Conservation (phyloP, 2,888 invertebrate genomes). For the Cephalotes varians region DNA sequence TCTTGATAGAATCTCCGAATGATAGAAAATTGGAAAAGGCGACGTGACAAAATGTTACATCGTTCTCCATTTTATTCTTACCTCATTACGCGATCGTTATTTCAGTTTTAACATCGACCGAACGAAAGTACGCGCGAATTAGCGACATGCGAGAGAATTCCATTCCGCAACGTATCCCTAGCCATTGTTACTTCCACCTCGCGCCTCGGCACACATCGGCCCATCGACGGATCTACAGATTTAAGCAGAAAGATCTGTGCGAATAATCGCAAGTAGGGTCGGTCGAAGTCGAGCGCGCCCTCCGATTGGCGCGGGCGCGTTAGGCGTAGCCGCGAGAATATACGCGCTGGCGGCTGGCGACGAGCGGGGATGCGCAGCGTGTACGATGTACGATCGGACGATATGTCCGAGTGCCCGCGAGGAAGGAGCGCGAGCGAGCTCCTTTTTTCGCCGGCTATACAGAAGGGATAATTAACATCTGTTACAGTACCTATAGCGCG, state of each 20-base stretch:
- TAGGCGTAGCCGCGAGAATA: constrained; percentile 63
- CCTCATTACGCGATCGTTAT: background rate
- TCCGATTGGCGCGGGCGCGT: constrained; percentile 66
- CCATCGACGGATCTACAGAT: constrained; percentile 46
- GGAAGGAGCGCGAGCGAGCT: constrained; percentile 64
- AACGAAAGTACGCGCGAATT: background rate
- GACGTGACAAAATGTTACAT: background rate
- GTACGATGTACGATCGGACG: constrained; percentile 69
- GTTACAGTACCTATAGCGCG: constrained; percentile 84
- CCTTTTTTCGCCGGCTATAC: constrained; percentile 78
- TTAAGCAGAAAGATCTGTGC: constrained; percentile 39
- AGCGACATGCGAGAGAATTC: background rate
- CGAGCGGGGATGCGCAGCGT: constrained; percentile 57
- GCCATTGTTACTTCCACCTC: constrained; percentile 10
- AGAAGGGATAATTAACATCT: constrained; percentile 86
- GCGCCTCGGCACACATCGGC: constrained; percentile 3
- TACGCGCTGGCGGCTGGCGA: constrained; percentile 29
- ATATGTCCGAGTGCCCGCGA: constrained; percentile 68
- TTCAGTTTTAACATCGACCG: background rate
- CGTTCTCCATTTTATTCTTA: background rate
- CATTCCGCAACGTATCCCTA: no score
- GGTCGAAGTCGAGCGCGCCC: constrained; percentile 61
- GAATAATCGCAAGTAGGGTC: constrained; percentile 63
- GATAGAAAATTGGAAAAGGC: background rate
- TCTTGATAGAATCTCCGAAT: background rate